A percentile compares a stretch with the other conserved stretches of the same genome.
Evolutionary conservation across 2,797 vertebrate species (phyloP).

Genomic region (Takifugu ocellatus): DNA sequence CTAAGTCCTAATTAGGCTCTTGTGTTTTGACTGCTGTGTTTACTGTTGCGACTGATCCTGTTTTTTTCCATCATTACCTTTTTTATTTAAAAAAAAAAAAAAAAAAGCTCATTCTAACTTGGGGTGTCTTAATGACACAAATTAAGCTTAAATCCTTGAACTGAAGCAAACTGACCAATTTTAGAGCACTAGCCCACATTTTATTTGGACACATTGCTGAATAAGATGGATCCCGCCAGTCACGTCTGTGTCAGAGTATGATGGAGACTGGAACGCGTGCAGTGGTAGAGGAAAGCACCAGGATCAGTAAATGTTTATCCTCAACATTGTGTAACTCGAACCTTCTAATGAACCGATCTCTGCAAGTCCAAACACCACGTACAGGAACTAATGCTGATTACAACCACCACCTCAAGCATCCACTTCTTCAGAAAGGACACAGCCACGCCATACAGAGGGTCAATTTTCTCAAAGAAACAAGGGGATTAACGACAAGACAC

Average conservation of each 20-base stretch:
- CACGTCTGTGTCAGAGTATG: too few species aligned
- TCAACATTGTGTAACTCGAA: conserved; percentile 16
- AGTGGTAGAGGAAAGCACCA: conserved; percentile 35
- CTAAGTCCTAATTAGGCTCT: too few species aligned
- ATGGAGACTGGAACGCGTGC: too few species aligned
- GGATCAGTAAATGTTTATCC: conserved; percentile 31
- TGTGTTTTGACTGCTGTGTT: too few species aligned
- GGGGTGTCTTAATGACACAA: neutral
- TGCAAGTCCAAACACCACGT: conserved; percentile 22
- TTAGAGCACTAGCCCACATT: too few species aligned
- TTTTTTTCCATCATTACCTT: neutral
- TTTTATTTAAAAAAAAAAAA: neutral
- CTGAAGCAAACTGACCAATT: too few species aligned
- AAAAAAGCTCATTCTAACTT: neutral
- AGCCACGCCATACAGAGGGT: conserved; percentile 57
- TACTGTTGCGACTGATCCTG: neutral
- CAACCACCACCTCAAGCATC: conserved; percentile 55
- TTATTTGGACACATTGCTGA: neutral
- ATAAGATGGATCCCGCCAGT: too few species aligned
- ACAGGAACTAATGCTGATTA: conserved; percentile 55
- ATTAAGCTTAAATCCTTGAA: too few species aligned
- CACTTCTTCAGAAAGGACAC: conserved; percentile 65
- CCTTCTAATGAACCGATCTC: conserved; percentile 19
- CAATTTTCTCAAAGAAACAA: conserved; percentile 45
- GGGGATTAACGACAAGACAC: conserved; percentile 50